Percentiles rank a stretch among this genome's conserved stretches.
These are phyloP conservation scores for Ciona savignyi DNA, from an alignment of 23 tunicate genomes.

Conservation along the genomic window DNA sequence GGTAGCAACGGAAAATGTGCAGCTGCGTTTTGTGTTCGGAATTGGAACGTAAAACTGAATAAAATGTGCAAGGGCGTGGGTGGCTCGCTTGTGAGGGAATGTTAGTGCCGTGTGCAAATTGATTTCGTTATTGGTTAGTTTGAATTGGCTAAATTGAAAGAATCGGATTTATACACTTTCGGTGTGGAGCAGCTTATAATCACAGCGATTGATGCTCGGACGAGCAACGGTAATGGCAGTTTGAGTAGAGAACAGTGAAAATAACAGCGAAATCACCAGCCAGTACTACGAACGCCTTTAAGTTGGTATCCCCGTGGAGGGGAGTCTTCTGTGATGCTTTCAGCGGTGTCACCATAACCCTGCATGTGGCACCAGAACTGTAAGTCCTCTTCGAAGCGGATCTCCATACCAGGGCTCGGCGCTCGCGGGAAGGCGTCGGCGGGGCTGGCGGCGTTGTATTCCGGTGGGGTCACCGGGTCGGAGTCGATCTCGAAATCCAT, in stretches of 20 bases:
- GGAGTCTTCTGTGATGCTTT: conserved; percentile 34
- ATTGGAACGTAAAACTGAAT: too few species aligned
- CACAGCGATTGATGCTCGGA: too few species aligned
- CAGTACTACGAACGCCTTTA: neutral
- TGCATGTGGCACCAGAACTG: conserved; percentile 73
- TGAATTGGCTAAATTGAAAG: too few species aligned
- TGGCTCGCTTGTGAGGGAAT: too few species aligned
- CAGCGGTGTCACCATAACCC: conserved; percentile 88
- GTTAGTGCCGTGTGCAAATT: too few species aligned
- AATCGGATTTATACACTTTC: too few species aligned
- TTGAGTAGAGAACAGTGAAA: neutral
- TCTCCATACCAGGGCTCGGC: conserved; percentile 94
- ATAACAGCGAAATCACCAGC: neutral
- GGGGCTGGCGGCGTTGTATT: neutral
- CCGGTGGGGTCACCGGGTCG: neutral
- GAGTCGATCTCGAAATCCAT: neutral
- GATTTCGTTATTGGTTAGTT: too few species aligned
- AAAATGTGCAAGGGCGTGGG: too few species aligned
- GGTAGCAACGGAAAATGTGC: too few species aligned
- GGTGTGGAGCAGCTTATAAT: too few species aligned
- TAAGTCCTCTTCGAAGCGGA: conserved; percentile 29
- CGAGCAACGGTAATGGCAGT: too few species aligned
- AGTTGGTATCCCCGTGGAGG: neutral
- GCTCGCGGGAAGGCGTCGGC: conserved; percentile 38
- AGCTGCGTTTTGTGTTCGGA: too few species aligned